A percentile compares a stretch with the other conserved stretches of the same genome.
These are phyloP conservation scores for Luffia ferchaultella DNA, from an alignment of 2,888 invertebrate species.

Conservation along the genomic window DNA sequence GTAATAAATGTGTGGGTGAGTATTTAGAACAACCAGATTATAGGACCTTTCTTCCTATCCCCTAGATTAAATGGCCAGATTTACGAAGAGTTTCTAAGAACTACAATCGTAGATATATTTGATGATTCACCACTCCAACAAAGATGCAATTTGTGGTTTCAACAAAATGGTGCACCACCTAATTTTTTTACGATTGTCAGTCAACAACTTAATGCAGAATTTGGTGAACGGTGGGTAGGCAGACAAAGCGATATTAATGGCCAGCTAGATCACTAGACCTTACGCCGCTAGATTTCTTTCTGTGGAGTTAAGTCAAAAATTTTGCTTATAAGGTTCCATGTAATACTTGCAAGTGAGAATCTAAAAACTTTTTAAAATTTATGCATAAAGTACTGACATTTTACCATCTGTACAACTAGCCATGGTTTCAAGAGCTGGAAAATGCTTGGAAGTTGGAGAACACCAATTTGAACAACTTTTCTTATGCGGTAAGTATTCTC, in stretches of 20 bases:
- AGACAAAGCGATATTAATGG: background rate
- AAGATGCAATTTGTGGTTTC: background rate
- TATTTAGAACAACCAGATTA: background rate
- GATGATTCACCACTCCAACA: background rate
- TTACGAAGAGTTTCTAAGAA: background rate
- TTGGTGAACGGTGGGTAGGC: background rate
- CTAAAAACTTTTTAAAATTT: background rate
- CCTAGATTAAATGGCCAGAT: background rate
- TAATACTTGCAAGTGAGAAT: too few species aligned
- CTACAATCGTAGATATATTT: background rate
- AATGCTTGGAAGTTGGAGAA: background rate
- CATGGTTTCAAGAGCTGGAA: background rate
- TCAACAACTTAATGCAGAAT: background rate
- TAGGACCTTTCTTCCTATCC: background rate
- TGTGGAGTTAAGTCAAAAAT: background rate
- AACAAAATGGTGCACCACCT: background rate
- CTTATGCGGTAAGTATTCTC: too few species aligned
- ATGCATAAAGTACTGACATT: background rate
- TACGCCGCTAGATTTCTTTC: background rate
- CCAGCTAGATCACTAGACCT: background rate
- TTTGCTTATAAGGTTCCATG: background rate
- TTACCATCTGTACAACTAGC: background rate
- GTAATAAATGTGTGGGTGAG: background rate
- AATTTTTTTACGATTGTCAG: background rate
- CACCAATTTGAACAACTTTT: background rate